phyloP scores from a whole-genome alignment of 2,797 vertebrate genomes.

The Petrocephalus schoutedeni region DNA sequence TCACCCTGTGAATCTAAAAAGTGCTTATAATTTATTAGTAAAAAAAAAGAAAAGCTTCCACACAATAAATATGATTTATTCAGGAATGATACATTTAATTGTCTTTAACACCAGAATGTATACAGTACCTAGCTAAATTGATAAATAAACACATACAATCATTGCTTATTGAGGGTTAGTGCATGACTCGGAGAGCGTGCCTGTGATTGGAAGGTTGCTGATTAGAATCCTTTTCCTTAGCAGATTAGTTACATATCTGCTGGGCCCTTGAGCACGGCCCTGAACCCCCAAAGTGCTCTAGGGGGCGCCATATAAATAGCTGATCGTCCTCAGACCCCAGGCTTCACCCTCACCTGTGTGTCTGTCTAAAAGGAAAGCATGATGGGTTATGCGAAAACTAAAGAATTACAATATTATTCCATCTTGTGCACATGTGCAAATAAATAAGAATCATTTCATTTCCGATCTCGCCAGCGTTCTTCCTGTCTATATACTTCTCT shows the following conservation, averaged over 20 bases:
- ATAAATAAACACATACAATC: neutral
- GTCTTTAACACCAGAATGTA: neutral
- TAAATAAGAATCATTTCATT: neutral
- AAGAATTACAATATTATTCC: neutral
- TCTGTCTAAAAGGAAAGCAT: neutral
- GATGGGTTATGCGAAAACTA: neutral
- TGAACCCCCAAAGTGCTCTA: neutral
- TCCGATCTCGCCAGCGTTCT: neutral
- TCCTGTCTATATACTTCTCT: neutral
- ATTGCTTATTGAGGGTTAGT: neutral
- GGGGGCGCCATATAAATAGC: neutral
- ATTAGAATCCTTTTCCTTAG: neutral
- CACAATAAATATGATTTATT: slow-evolving; percentile 1
- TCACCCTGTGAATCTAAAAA: neutral
- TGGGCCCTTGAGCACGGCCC: neutral
- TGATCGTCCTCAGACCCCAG: neutral
- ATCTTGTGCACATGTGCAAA: neutral
- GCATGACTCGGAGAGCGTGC: neutral
- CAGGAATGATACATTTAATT: neutral
- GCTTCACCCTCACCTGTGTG: neutral
- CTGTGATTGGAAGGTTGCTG: neutral
- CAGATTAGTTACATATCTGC: neutral
- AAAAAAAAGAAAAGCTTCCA: neutral
- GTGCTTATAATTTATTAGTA: neutral
- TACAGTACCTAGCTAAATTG: neutral